Conservation (phyloP, 1,140 invertebrate species). For the Euura lappo region DNA sequence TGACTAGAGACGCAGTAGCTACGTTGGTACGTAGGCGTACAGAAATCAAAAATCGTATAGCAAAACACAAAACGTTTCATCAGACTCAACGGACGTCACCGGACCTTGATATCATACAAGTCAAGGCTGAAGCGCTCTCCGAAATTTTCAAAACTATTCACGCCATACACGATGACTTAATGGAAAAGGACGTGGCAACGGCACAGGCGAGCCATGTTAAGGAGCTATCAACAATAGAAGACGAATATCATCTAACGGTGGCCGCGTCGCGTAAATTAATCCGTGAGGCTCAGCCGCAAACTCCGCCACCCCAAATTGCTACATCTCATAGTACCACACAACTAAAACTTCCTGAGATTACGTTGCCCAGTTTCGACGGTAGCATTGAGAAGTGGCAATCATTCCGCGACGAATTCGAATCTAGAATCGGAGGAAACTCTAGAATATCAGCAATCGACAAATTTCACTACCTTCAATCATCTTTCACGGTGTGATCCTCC, state of each 20-base stretch:
- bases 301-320: neutral
- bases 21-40: neutral
- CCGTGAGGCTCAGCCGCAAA: neutral
- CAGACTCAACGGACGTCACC: neutral
- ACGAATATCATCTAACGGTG: neutral
- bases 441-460: slow-evolving; percentile 27
- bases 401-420: slow-evolving; percentile 32
- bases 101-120: neutral
- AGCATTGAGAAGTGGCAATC: slow-evolving; percentile 30
- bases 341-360: slow-evolving; percentile 11
- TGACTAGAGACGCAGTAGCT: neutral
- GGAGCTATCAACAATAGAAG: neutral
- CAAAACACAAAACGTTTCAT: neutral
- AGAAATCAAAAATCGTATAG: neutral
- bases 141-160: neutral
- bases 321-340: neutral
- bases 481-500: too few species aligned
- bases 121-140: neutral
- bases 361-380: slow-evolving; percentile 32
- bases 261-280: neutral
- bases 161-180: too few species aligned
- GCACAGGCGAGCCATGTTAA: neutral
- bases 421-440: slow-evolving; percentile 30
- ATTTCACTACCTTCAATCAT: slow-evolving; percentile 34
- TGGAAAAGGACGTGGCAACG: neutral